Conservation (phyloP, 2,113 vertebrate genomes). For the Copsychus sechellarum region DNA sequence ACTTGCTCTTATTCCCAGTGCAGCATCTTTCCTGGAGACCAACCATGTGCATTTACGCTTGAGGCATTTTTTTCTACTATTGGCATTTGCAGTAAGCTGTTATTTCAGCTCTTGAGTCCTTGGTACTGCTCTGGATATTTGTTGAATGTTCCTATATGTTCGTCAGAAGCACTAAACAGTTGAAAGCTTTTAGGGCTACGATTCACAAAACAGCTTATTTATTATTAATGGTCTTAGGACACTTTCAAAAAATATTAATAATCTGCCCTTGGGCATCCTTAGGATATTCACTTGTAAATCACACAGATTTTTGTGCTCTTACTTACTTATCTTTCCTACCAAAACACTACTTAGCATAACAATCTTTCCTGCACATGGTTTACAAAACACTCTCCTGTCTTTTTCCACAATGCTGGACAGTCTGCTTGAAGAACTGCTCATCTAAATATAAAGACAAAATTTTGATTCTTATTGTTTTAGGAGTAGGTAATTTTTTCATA, state of each 20-base stretch:
- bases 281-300: slow-evolving; percentile 36
- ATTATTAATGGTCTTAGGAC: slow-evolving; percentile 31
- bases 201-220: slow-evolving; percentile 25
- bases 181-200: slow-evolving; percentile 29
- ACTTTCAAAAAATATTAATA: slow-evolving; percentile 39
- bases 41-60: background rate
- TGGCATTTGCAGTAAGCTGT: background rate
- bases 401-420: background rate
- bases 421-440: background rate
- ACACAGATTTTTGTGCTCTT: slow-evolving; percentile 20
- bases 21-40: background rate
- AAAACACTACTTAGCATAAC: slow-evolving; percentile 27
- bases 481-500: background rate
- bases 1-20: background rate
- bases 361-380: background rate
- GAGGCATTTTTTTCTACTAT: background rate
- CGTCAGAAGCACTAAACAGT: background rate
- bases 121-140: background rate
- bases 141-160: background rate
- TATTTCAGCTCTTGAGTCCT: background rate
- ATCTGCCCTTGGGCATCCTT: slow-evolving; percentile 28
- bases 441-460: background rate
- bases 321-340: slow-evolving; percentile 3
- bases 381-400: background rate
- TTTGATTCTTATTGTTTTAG: background rate